Percentiles rank a stretch among this genome's conserved stretches.
phyloP scores from a whole-genome alignment of 2,888 invertebrate species.

The Amiota mariae region DNA sequence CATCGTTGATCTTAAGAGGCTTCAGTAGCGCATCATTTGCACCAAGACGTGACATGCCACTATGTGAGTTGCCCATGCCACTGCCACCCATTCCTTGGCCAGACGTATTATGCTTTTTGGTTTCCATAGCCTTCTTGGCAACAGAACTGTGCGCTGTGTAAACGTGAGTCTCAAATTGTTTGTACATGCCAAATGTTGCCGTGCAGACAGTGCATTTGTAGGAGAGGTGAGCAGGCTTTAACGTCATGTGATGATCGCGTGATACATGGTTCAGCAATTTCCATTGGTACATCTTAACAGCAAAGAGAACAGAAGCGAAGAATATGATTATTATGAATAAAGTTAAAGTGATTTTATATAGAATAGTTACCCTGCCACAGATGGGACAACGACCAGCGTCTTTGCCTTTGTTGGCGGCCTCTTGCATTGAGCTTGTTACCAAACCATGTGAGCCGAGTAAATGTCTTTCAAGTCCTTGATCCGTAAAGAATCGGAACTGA shows the following conservation, averaged over 20 bases:
- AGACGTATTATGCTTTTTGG: constrained; percentile 72
- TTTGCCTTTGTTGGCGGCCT: constrained; percentile 94
- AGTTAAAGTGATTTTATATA: too few species aligned
- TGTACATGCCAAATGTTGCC: constrained; percentile 95
- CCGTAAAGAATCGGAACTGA: constrained; percentile 96
- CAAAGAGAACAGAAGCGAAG: background rate
- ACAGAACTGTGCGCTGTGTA: constrained; percentile 94
- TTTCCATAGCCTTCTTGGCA: constrained; percentile 86
- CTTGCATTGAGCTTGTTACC: constrained; percentile 96
- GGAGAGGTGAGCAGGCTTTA: constrained; percentile 93
- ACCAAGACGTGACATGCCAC: constrained; percentile 67
- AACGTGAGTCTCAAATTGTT: constrained; percentile 94
- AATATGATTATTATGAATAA: background rate
- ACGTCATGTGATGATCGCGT: constrained; percentile 90
- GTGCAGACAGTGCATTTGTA: constrained; percentile 97
- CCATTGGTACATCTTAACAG: constrained; percentile 91
- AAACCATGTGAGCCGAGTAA: constrained; percentile 94
- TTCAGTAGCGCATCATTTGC: constrained; percentile 80
- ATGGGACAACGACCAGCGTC: constrained; percentile 96
- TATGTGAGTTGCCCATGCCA: constrained; percentile 47
- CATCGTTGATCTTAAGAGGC: constrained; percentile 90
- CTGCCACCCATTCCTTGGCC: constrained; percentile 47
- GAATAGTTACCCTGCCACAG: constrained; percentile 86
- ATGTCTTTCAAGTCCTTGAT: constrained; percentile 96
- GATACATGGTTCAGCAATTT: constrained; percentile 93